These are phyloP conservation scores for Nesidiocoris tenuis DNA, from an alignment of 2,888 invertebrate genomes.

Conservation along the genomic window DNA sequence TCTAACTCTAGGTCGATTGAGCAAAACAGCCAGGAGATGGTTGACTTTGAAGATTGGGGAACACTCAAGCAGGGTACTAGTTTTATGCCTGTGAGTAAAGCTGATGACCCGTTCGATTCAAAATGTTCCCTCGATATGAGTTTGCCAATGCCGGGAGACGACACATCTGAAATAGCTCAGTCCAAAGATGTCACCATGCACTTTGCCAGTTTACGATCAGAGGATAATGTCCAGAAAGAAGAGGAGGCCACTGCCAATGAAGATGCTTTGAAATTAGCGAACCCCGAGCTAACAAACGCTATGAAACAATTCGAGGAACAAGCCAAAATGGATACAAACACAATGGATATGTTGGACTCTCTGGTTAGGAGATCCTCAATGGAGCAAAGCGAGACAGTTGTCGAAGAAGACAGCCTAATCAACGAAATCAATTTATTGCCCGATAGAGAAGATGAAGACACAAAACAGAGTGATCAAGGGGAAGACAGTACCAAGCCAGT, in stretches of 20 bases:
- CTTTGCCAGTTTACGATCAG: conserved; percentile 25
- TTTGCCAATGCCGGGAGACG: neutral
- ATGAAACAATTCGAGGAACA: neutral
- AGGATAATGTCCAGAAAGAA: neutral
- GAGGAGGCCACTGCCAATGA: neutral
- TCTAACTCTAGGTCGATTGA: conserved; percentile 16
- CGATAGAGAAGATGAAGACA: conserved; percentile 24
- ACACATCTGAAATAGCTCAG: neutral
- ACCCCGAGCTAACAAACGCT: neutral
- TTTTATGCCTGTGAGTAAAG: neutral
- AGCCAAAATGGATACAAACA: conserved; percentile 3
- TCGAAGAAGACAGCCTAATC: conserved; percentile 34
- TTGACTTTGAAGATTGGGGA: conserved; percentile 20
- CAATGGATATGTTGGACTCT: conserved; percentile 35
- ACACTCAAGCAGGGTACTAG: neutral
- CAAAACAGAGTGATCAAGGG: neutral
- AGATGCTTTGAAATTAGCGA: neutral
- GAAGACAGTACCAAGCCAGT: neutral
- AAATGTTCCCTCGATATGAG: neutral
- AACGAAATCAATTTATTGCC: conserved; percentile 36
- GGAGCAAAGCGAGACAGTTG: conserved; percentile 8
- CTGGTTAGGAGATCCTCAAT: conserved; percentile 23
- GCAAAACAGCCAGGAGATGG: conserved; percentile 26
- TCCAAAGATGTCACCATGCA: conserved; percentile 34
- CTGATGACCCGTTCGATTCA: neutral